Evolutionary conservation across 2,888 invertebrate genomes (phyloP), one percentile per base, ranked within the genome.

Genomic region (Argyresthia albistria): DNA sequence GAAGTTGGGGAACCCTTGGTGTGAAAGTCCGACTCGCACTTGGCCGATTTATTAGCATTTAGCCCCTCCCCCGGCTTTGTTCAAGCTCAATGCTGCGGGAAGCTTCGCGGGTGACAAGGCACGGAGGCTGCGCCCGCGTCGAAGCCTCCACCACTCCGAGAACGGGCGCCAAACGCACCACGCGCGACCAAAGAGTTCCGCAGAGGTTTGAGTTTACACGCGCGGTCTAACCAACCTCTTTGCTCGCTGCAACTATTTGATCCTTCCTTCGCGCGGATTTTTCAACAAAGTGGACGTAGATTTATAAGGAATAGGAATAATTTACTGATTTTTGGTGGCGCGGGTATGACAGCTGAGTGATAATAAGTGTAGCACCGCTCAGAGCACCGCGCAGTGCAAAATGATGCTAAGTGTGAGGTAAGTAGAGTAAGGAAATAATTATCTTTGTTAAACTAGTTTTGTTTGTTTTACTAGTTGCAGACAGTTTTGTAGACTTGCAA

Each of bases 401-500:
- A 86, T 86, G 86, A 70, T 80, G 73, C 64, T 76, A 64, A 78
- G 65, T 72, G 57, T 73, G 62, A 82, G 80, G 86, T 86, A 72
- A 82, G 80, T 76, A 67, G 66, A 65, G 63, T 73, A 66, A 60
- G 61, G 59, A 61, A 60, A 61, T 57, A 59, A 57, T 61, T 57
- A n/a, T 39, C 8, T 2, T 36, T 37, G 6, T 45, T n/a, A 14
- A 8, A 43, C n/a, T n/a, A 12, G 11, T 43, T 12, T n/a, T 25
- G 6, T 25, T 36, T 49, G 1, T 45, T n/a, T 45, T 15, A 45
- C n/a, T n/a, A 14, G 12, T 45, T 14, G 45, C 15, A 25, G 25
- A 6, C 45, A 14, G 4, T 45, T 39, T 45, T 45, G 43, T 12
- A 12, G 12, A 9, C 3, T 43, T 12, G 15, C 14, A 45, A 45